Base-by-base conservation (phyloP, 2,113 vertebrate genomes). In the Mesocricetus auratus region DNA sequence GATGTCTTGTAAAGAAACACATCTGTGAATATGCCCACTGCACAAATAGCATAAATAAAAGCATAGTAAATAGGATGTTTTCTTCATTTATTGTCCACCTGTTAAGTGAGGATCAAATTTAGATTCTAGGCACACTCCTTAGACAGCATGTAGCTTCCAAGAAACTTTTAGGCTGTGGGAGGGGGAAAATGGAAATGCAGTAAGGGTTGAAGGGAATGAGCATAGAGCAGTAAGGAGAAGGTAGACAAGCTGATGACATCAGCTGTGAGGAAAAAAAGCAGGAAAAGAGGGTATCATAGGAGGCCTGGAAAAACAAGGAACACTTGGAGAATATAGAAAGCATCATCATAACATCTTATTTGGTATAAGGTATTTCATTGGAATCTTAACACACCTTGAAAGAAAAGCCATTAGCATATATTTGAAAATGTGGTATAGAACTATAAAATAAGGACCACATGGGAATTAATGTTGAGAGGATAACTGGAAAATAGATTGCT, bases 31-130 rank as follows among this genome's bases (percentile, higher is more conserved):
- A 93, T 92, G 39, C 64, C 73, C 36, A 92, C 24, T 95, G 45
- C 9, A 90, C 42, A 94, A 94, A 89, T 82, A 95, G 71, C 66
- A 45, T 64, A 93, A 97, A 96, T 97, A 95, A 97, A 97, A 89
- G 24, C 31, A 53, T 89, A 89, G 85, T 74, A 15, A 93, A 36
- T 50, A 95, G 29, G 58, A 91, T 22, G 56, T 13, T 15, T 89
- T 96, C 92, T 89, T 81, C 45, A 78, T 93, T 96, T 94, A 93
- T 56, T 96, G 74, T 82, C 74, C 83, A 96, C 74, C 62, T 68
- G 58, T 89, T 91, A 83, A 68, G 26, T 89, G 89, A 93, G 78
- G 3, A n/a, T 68, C 19, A 64, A 85, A 39, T 77, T 33, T 79
- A 90, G 17, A 58, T n/a, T 89, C 60, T 77, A 79, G 42, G 31